These are phyloP conservation scores for Drosophila rhopaloa DNA, from an alignment of 1,140 invertebrate species.

Conservation along the genomic window DNA sequence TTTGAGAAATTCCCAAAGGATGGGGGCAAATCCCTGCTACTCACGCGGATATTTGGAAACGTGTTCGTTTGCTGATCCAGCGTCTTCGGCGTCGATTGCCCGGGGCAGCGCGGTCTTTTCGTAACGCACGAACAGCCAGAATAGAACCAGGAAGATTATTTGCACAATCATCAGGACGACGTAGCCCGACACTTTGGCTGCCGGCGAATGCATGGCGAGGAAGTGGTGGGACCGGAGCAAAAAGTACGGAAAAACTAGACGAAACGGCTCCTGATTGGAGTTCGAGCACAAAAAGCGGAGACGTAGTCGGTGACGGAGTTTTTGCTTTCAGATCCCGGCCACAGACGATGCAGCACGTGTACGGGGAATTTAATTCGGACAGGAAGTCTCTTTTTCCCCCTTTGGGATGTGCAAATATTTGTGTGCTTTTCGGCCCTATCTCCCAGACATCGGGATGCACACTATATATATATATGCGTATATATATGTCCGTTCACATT, in stretches of 20 bases:
- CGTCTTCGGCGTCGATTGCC: constrained; percentile 64
- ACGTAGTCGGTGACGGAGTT: constrained; percentile 6
- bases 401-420: constrained; percentile 54
- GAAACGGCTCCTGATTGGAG: constrained; percentile 57
- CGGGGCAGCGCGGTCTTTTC: constrained; percentile 70
- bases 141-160: constrained; percentile 82
- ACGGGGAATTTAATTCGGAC: constrained; percentile 60
- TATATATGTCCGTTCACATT: constrained; percentile 24
- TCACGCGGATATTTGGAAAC: constrained; percentile 84
- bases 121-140: constrained; percentile 84
- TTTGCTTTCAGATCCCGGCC: constrained; percentile 57
- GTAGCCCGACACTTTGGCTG: constrained; percentile 77
- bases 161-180: constrained; percentile 82
- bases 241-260: constrained; percentile 16
- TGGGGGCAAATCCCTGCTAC: constrained; percentile 62
- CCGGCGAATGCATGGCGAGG: constrained; percentile 76
- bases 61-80: constrained; percentile 76
- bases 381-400: constrained; percentile 47
- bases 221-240: background rate
- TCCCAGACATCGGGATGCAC: constrained; percentile 17
- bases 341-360: constrained; percentile 70
- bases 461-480: background rate
- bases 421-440: constrained; percentile 33
- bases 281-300: constrained; percentile 20
- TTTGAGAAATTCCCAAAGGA: background rate